These are phyloP conservation scores for Sorex maritimensis DNA, from an alignment of 2,797 vertebrate genomes.

Conservation along the genomic window DNA sequence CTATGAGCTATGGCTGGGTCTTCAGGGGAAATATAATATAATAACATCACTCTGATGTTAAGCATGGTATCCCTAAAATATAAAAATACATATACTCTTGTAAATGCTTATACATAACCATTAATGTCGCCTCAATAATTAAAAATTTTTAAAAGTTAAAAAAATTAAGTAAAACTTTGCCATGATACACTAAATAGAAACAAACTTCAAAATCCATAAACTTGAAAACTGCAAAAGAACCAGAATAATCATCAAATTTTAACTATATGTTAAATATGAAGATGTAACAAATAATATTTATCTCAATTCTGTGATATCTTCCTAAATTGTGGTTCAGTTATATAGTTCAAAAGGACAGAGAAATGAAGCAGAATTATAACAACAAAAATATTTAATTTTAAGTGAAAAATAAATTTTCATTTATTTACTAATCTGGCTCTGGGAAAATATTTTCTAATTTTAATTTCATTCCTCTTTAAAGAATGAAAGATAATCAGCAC, in stretches of 20 bases:
- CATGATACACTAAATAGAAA: constrained; percentile 58
- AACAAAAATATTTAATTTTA: constrained; percentile 49
- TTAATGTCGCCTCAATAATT: too few relatives aligned
- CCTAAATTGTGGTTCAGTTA: constrained; percentile 32
- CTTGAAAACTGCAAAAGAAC: constrained; percentile 62
- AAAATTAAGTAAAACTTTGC: constrained; percentile 65
- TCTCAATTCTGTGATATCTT: constrained; percentile 53
- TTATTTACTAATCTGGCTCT: constrained; percentile 61
- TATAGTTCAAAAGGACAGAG: neutral
- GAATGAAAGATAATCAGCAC: neutral
- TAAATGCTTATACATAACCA: too few relatives aligned
- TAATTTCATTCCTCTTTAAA: constrained; percentile 46
- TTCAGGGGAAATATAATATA: too few relatives aligned
- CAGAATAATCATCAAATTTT: constrained; percentile 43
- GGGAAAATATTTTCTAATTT: constrained; percentile 62
- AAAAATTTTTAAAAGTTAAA: too few relatives aligned
- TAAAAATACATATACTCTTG: too few relatives aligned
- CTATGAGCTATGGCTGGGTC: too few relatives aligned
- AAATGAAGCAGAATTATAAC: constrained; percentile 62
- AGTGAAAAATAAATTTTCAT: constrained; percentile 6
- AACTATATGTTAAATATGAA: constrained; percentile 44
- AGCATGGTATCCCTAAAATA: too few relatives aligned
- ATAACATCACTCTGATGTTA: too few relatives aligned
- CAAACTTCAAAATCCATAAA: constrained; percentile 79
- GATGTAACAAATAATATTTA: constrained; percentile 50